phyloP scores from a whole-genome alignment of 2,797 vertebrate species.

The Parotocinclus haroldoi region DNA sequence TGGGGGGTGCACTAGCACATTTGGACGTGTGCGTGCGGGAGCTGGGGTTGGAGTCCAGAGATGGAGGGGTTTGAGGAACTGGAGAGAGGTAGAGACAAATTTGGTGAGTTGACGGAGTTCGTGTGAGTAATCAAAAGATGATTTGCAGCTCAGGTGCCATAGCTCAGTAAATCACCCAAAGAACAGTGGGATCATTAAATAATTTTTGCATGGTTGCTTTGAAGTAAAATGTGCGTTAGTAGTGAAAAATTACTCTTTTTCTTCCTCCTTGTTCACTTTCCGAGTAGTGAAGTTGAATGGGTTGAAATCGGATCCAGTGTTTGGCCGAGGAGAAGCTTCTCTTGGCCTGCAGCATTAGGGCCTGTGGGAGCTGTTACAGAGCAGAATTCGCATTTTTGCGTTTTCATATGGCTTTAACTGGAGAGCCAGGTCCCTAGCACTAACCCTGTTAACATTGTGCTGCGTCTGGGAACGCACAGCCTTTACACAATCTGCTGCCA shows the following conservation, averaged over 20 bases:
- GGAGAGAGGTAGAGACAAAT: not conserved
- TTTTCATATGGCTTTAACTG: constrained; percentile 56
- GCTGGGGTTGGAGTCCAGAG: not conserved
- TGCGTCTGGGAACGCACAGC: constrained; percentile 48
- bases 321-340: constrained; percentile 50
- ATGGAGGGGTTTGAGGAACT: constrained; percentile 5
- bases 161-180: constrained; percentile 47
- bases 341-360: constrained; percentile 43
- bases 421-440: constrained; percentile 37
- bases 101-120: constrained; percentile 8
- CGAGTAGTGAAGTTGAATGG: constrained; percentile 40
- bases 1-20: constrained; percentile 1
- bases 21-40: not conserved
- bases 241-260: constrained; percentile 11
- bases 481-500: constrained; percentile 41
- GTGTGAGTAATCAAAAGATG: constrained; percentile 16
- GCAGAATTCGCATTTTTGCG: constrained; percentile 53
- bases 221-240: constrained; percentile 48
- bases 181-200: constrained; percentile 48
- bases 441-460: constrained; percentile 50
- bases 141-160: constrained; percentile 43
- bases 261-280: constrained; percentile 13
- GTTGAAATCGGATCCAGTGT: constrained; percentile 47
- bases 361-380: constrained; percentile 54
- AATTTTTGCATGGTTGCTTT: constrained; percentile 50